A percentile compares a stretch with the other conserved stretches of the same genome.
These are phyloP conservation scores for Aegotheles bennettii DNA, from an alignment of 2,113 vertebrate species.

Conservation along the genomic window DNA sequence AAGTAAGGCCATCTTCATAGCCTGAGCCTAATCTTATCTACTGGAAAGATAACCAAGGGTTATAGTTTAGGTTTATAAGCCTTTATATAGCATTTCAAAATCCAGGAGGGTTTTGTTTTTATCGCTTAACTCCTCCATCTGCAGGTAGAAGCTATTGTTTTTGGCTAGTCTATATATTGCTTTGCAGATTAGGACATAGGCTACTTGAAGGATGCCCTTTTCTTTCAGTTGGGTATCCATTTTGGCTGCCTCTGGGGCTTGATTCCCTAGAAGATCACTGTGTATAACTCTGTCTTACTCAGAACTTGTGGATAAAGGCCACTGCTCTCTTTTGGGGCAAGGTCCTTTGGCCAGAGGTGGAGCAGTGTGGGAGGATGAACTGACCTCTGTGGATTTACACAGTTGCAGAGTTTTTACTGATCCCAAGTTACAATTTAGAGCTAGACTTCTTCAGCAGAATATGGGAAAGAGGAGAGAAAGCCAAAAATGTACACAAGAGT, in stretches of 20 bases:
- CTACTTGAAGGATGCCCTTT: constrained; percentile 23
- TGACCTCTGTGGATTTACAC: neutral
- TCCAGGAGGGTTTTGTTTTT: constrained; percentile 42
- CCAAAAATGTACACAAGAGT: neutral
- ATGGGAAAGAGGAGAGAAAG: neutral
- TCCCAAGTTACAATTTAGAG: neutral
- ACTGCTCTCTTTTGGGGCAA: neutral
- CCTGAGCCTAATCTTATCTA: constrained; percentile 54
- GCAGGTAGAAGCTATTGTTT: constrained; percentile 32
- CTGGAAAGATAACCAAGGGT: constrained; percentile 52
- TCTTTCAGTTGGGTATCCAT: neutral
- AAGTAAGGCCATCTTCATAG: constrained; percentile 40
- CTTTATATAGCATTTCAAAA: constrained; percentile 59
- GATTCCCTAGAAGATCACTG: neutral
- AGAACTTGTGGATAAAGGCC: neutral
- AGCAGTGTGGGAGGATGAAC: neutral
- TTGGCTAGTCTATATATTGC: neutral
- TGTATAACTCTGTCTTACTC: neutral
- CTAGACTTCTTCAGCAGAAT: neutral
- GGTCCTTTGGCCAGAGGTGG: neutral
- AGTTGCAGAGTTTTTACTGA: neutral
- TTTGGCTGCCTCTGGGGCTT: neutral
- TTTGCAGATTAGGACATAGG: constrained; percentile 33
- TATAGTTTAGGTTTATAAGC: constrained; percentile 36
- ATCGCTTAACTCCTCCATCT: constrained; percentile 20